Conservation (phyloP, 2,797 vertebrate species). For the Mus spretus region DNA sequence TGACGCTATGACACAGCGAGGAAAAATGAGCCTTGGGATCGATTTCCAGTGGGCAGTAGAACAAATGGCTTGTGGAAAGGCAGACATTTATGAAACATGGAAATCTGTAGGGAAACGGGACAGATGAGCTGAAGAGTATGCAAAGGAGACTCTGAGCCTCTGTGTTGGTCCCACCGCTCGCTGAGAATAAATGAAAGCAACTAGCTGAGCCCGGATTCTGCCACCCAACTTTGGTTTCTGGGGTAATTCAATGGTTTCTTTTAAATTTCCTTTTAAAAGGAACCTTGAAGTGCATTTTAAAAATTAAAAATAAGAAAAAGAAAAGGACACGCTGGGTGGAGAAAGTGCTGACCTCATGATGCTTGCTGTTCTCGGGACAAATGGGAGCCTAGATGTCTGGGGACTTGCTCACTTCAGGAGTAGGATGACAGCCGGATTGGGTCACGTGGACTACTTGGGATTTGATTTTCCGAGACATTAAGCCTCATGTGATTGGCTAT, state of each 20-base stretch:
- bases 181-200: not conserved
- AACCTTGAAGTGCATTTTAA: not conserved
- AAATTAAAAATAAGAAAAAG: not conserved
- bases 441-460: conserved; percentile 56
- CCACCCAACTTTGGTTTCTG: not conserved
- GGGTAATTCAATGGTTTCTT: not conserved
- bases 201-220: not conserved
- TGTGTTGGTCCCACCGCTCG: accelerated
- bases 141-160: not conserved
- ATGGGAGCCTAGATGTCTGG: conserved; percentile 72
- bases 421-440: conserved; percentile 77
- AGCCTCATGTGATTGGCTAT: conserved; percentile 67
- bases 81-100: not conserved
- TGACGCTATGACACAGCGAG: too few relatives aligned
- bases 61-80: not conserved
- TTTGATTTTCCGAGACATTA: conserved; percentile 82
- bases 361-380: not conserved
- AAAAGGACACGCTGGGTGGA: not conserved
- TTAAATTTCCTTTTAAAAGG: not conserved
- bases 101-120: not conserved
- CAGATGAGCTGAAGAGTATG: too few relatives aligned
- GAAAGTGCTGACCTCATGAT: too few relatives aligned
- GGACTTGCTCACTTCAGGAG: conserved; percentile 73
- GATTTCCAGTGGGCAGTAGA: not conserved
- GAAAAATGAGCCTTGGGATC: not conserved